A percentile compares a stretch with the other conserved stretches of the same genome.
phyloP scores from a whole-genome alignment of 2,797 vertebrate genomes.

The Threskiornis aethiopicus region DNA sequence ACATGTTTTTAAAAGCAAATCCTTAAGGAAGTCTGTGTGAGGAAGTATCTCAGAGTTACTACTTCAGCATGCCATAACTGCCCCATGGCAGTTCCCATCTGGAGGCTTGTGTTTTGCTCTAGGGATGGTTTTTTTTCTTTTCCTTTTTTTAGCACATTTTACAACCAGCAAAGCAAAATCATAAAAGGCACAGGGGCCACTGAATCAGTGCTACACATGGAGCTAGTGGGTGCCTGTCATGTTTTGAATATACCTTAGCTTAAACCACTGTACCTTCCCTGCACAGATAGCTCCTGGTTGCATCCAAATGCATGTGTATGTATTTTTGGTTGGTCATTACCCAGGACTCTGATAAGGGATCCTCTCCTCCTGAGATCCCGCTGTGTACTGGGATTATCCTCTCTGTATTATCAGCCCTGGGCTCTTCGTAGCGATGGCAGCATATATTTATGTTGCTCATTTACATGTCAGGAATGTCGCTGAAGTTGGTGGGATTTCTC shows the following conservation, averaged over 20 bases:
- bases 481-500: not conserved
- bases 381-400: not conserved
- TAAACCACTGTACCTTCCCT: not conserved
- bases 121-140: not conserved
- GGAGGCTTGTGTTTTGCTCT: not conserved
- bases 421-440: not conserved
- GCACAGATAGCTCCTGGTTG: not conserved
- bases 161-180: not conserved
- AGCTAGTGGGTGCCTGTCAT: not conserved
- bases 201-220: not conserved
- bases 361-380: not conserved
- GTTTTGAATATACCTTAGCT: not conserved
- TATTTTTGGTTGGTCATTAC: not conserved
- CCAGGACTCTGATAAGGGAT: not conserved
- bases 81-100: not conserved
- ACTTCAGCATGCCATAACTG: not conserved
- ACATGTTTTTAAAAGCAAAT: not conserved
- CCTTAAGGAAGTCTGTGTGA: not conserved
- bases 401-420: not conserved
- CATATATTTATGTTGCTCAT: not conserved
- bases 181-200: not conserved
- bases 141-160: not conserved
- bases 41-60: not conserved
- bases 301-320: not conserved
- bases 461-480: not conserved